Base-by-base conservation (phyloP, 2,113 vertebrate genomes). In the Salvelinus sp. region DNA sequence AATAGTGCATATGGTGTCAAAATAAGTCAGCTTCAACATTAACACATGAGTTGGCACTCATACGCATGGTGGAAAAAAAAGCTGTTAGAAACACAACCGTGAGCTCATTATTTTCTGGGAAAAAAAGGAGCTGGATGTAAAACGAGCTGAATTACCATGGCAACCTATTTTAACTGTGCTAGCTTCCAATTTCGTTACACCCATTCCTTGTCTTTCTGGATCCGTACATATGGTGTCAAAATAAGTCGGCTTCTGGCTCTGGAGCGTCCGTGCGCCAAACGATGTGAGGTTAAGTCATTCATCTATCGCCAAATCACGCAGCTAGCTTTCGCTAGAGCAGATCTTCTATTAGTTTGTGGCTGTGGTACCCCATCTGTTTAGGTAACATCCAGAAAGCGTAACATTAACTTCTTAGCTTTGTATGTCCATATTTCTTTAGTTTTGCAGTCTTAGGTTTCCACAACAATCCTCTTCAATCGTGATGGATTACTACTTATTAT, bases 131-230 rank as follows among this genome's bases (percentile, higher is more conserved):
- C 60, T 70, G 69, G 63, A 62, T 73, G 74, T 30, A 57, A 83
- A 78, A 69, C 4, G 67, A 83, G 72, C 74, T 74, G 33, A 48
- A 87, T 87, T 81, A 79, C 85, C 81, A 87, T 87, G 83, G 83
- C 75, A 87, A 87, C 85, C 76, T 64, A 65, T 72, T 76, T 73
- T 74, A 69, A 69, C 69, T 27, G 12, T 69, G 33, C 72, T 69
- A 25, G 70, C 75, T 78, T 71, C 72, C 82, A 67, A 75, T 44
- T 44, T 70, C 78, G 73, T 62, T 58, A 27, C 68, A 66, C 70
- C 60, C 68, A 33, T 33, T 20, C 70, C 74, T 58, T 50, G 74
- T 69, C 73, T 82, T 25, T 66, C 74, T 47, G 77, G 72, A 18
- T 75, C 70, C 65, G 33, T 33, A 33, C 33, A 33, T 33, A 33